Conservation (phyloP, 2,797 vertebrate species). For the Arctocebus calabarensis region DNA sequence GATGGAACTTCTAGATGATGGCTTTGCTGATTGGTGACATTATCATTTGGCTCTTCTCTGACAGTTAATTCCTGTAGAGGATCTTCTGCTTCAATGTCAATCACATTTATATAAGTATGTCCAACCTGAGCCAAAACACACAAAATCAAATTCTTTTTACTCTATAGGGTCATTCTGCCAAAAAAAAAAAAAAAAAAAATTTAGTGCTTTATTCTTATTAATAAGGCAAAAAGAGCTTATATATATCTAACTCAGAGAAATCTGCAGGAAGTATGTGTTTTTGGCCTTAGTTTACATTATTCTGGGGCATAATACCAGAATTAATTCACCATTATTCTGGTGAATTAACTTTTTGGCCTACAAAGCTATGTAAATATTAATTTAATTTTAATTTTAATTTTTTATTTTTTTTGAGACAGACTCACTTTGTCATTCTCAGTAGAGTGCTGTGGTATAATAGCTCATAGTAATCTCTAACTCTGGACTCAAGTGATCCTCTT, state of each 20-base stretch:
- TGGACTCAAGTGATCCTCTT: too few species aligned
- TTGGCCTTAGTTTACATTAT: background rate
- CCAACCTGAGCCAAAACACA: slow-evolving; percentile 81
- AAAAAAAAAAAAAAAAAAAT: background rate
- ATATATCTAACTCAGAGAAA: background rate
- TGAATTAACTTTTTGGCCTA: slow-evolving; percentile 16
- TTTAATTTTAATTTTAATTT: too few species aligned
- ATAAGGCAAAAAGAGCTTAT: background rate
- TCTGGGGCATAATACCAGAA: background rate
- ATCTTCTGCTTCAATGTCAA: slow-evolving; percentile 90
- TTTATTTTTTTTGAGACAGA: too few species aligned
- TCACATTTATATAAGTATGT: slow-evolving; percentile 90
- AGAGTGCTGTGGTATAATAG: too few species aligned
- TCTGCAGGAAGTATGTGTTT: background rate
- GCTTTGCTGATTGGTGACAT: background rate
- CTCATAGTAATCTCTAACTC: too few species aligned
- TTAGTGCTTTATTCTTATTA: background rate
- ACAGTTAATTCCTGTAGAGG: slow-evolving; percentile 84
- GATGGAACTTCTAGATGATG: slow-evolving; percentile 81
- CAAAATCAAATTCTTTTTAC: background rate
- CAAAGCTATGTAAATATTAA: background rate
- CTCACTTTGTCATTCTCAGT: too few species aligned
- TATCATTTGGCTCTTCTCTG: slow-evolving; percentile 62
- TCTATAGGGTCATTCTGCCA: background rate
- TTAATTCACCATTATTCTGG: background rate